Base-by-base conservation (phyloP, 2,888 invertebrate species). In the Chymomyza caudatula region DNA sequence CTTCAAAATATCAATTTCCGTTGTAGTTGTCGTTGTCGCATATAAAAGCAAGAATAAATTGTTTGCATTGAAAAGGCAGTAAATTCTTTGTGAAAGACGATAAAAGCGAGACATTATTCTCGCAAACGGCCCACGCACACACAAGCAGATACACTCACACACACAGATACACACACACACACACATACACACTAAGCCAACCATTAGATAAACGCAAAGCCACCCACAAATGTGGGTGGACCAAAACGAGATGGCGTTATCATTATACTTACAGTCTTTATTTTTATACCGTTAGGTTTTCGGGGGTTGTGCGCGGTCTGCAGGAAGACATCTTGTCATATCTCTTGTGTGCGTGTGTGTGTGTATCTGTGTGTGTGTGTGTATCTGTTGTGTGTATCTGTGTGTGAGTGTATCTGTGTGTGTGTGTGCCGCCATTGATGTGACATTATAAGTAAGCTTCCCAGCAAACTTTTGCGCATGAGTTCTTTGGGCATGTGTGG, bases 1-100 rank as follows among this genome's bases (percentile, higher is more conserved):
- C 70, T 72, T 51, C 77, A 77, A 86, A 86, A 86, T 86, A 86
- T 86, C 86, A 86, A 86, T 86, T 86, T 86, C 85, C 86, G 75
- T 74, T 73, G 77, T 54, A 6, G 25, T 23, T 54, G 29, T 19
- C 15, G 17, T 55, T 11, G 15, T n/a, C 55, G 23, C 17, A 22
- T 54, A 20, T 56, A 19, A 54, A 51, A 22, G 20, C 29, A 58
- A 73, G 47, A 55, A 84, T 84, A 84, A 84, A 80, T 84, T 78
- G 85, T 77, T 73, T 82, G 76, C 77, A 79, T 82, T 81, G 82
- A 78, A 74, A 85, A 70, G 77, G 77, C 69, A 80, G 85, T 84
- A 84, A 84, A 84, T 84, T 84, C 85, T 82, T 83, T 84, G 83
- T 85, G 83, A 84, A 84, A 84, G 80, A 71, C 84, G 78, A 77